Conservation (phyloP, 2,888 invertebrate species). For the Drosophila diplacantha region DNA sequence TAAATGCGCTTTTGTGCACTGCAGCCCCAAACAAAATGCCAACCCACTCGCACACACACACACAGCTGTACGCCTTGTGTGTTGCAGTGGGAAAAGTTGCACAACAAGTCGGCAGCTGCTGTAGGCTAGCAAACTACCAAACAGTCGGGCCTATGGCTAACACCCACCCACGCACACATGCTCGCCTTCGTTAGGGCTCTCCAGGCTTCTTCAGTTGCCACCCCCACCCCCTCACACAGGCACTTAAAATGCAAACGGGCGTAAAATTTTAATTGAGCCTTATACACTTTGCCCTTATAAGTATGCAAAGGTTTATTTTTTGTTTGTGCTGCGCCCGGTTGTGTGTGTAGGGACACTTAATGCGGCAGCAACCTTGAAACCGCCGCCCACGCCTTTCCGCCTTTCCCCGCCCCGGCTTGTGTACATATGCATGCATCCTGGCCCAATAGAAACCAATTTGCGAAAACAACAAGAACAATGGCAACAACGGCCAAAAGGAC, state of each 20-base stretch:
- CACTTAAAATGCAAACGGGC: conserved; percentile 63
- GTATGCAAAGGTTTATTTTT: conserved; percentile 54
- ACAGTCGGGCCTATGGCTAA: conserved; percentile 19
- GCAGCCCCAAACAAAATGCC: conserved; percentile 27
- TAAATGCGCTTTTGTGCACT: conserved; percentile 49
- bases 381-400: not conserved
- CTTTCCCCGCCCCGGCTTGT: not conserved
- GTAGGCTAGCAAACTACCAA: conserved; percentile 36
- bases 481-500: conserved; percentile 46
- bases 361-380: conserved; percentile 44
- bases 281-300: conserved; percentile 52
- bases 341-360: conserved; percentile 28
- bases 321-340: conserved; percentile 20
- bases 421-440: conserved; percentile 16
- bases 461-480: conserved; percentile 36
- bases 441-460: conserved; percentile 50
- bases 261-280: conserved; percentile 73
- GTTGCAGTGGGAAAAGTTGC: conserved; percentile 55
- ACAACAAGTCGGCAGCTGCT: conserved; percentile 38
- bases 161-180: conserved; percentile 4
- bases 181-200: conserved; percentile 1
- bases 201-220: not conserved
- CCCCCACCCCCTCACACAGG: conserved; percentile 17
- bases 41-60: conserved; percentile 12
- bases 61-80: conserved; percentile 2